Base-by-base conservation (phyloP, 2,797 vertebrate genomes). In the Stomatorhinus walkeri region DNA sequence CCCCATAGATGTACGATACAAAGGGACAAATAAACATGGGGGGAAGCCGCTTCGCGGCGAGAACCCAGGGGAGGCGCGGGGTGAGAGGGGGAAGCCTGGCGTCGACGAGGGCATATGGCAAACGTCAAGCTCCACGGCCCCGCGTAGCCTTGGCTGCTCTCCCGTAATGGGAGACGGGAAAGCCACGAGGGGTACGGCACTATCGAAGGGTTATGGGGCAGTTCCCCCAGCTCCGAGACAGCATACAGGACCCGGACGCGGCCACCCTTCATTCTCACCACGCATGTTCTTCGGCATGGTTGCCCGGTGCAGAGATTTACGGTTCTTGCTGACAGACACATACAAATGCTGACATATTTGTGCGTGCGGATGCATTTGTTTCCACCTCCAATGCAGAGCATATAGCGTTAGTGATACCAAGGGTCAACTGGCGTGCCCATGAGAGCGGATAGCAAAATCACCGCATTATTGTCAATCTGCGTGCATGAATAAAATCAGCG, bases 1-100 rank as follows among this genome's bases (percentile, higher is more conserved):
- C 85, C 22, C 51, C 51, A 87, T 52, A 59, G 85, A 87, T 87
- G 85, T 87, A 40, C 3, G 3, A 14, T 59, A 87, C 51, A 87
- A 51, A 36, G 51, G 40, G 85, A 32, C 28, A 2, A 56, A 54
- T 51, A 59, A 87, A 87, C 36, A 36, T 32, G 19, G 40, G 52
- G 52, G 32, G n/a, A 87, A 59, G 85, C 85, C 52, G 6, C 8
- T 52, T 54, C n/a, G 85, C 19, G 10, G 85, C 7, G 51, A 22
- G 32, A 43, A n/a, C 12, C 24, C 51, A 1, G 51, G 51, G 85
- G 51, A 36, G 85, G 51, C 16, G 28, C 12, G 52, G 28, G 85
- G 10, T 36, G 48, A 49, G 14, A 84, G 81, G 22, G 22, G 12
- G 40, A 24, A 9, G 2, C 22, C 4, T 43, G 72, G 36, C 14